These are phyloP conservation scores for Panopea generosa DNA, from an alignment of 2,888 invertebrate species.

Conservation along the genomic window DNA sequence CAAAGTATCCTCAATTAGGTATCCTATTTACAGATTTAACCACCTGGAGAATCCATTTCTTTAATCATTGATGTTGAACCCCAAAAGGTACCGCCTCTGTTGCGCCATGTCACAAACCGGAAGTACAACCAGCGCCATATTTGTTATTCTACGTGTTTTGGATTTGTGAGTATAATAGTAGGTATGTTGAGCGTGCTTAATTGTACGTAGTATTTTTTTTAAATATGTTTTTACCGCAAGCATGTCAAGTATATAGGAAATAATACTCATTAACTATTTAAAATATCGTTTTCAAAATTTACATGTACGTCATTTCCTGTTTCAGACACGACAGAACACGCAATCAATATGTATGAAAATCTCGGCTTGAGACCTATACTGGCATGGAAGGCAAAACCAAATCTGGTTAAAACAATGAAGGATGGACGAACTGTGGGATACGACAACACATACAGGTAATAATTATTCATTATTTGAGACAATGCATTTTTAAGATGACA, in stretches of 20 bases:
- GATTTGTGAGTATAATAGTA: constrained; percentile 21
- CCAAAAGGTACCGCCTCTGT: constrained; percentile 32
- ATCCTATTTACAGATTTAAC: constrained; percentile 45
- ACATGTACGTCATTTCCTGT: neutral
- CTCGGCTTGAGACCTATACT: constrained; percentile 59
- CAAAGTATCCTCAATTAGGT: constrained; percentile 27
- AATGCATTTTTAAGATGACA: too few species aligned
- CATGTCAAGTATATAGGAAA: too few species aligned
- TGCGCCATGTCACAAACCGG: constrained; percentile 1
- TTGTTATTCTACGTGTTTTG: constrained; percentile 6
- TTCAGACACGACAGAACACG: constrained; percentile 49
- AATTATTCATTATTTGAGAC: too few species aligned
- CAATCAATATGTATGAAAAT: constrained; percentile 35
- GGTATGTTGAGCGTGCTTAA: too few species aligned
- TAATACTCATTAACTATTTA: too few species aligned
- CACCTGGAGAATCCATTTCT: too few species aligned
- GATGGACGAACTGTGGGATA: constrained; percentile 63
- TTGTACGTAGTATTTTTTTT: too few species aligned
- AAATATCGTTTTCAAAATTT: too few species aligned
- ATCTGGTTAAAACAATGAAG: constrained; percentile 53
- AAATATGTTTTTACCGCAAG: too few species aligned
- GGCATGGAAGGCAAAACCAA: constrained; percentile 64
- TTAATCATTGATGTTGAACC: constrained; percentile 40
- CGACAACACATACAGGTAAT: constrained; percentile 65
- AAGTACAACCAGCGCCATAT: constrained; percentile 4